Evolutionary conservation across 2,888 invertebrate species (phyloP), one percentile per base, ranked within the genome.

Genomic region (Melanchra persicariae): DNA sequence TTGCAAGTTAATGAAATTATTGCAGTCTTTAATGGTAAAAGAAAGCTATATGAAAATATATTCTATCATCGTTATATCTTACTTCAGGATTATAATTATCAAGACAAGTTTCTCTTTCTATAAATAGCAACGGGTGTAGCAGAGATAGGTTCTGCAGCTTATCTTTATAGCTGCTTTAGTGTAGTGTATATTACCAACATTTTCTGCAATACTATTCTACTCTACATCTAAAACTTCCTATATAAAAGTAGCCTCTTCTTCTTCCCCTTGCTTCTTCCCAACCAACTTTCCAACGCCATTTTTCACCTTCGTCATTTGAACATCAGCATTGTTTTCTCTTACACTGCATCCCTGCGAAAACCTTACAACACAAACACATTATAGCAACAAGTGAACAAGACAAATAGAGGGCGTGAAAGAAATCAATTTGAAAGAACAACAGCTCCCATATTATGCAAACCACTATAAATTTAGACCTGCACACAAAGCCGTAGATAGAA

Each of bases 401-500:
- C 70, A 85, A 78, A 76, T 76, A 54, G 72, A 74, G 67, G 82
- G 84, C 70, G 76, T 79, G 40, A 68, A 73, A 66, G 57, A 83
- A 83, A 76, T 85, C 79, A 81, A 84, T 84, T 83, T 69, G 52
- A 62, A 66, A 63, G 55, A 79, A 64, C 60, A 67, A 54, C 47
- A 69, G 12, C 30, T 63, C 34, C 47, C 26, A 26, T 61, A 81
- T 84, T 83, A 81, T 73, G 67, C 59, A 83, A 79, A 81, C 40
- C 26, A 71, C 45, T 47, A 52, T 66, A 37, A 66, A 37, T 51
- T 57, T 55, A 34, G 37, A 69, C 24, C 26, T 52, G 22, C 45
- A 26, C 17, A 64, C 76, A 63, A 66, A 79, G 66, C 59, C 30
- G 45, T 45, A 40, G 24, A 60, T 74, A 70, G 75, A 81, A 81